Conservation (phyloP, 2,113 vertebrate species). For the Glaucomys volans region DNA sequence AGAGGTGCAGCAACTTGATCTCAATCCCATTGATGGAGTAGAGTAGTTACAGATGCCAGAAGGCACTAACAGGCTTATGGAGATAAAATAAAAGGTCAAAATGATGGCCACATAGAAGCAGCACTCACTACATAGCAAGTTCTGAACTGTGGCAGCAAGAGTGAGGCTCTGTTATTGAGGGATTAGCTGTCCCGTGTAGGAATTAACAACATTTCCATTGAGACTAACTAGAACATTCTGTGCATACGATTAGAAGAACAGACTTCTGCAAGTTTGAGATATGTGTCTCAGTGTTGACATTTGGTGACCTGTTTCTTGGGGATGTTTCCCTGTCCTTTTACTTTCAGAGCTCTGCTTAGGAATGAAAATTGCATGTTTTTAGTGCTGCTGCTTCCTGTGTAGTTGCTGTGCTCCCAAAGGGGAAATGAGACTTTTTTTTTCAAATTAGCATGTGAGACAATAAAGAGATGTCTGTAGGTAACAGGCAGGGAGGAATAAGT, state of each 20-base stretch:
- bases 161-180: background rate
- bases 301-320: slow-evolving; percentile 48
- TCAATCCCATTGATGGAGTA: background rate
- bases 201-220: background rate
- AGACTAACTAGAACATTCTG: background rate
- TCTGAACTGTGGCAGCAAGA: background rate
- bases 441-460: background rate
- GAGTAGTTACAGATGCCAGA: background rate
- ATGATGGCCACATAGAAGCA: background rate
- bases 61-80: background rate
- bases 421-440: slow-evolving; percentile 10
- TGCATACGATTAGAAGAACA: slow-evolving; percentile 29
- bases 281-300: slow-evolving; percentile 30
- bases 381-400: background rate
- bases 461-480: background rate
- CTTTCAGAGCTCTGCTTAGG: slow-evolving; percentile 41
- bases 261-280: slow-evolving; percentile 7
- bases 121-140: background rate
- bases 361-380: slow-evolving; percentile 57
- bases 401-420: background rate
- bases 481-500: background rate
- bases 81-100: slow-evolving; percentile 54
- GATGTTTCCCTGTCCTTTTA: background rate
- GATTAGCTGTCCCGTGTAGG: background rate
- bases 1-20: background rate